phyloP scores from a whole-genome alignment of 2,888 invertebrate species.

The Yponomeuta sedellus region DNA sequence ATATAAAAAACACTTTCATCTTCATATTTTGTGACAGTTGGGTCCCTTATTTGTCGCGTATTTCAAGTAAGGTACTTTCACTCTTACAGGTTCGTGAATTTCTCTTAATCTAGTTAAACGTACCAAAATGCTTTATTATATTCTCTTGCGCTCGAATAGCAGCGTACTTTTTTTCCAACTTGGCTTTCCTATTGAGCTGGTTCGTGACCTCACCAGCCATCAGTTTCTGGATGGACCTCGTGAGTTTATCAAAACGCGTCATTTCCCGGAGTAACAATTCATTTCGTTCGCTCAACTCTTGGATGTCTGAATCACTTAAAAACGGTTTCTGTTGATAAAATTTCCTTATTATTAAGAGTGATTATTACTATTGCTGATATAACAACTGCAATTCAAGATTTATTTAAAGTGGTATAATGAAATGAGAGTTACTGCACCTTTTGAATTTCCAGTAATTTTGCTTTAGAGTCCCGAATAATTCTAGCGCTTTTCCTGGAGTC shows the following conservation, averaged over 20 bases:
- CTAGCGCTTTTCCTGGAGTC: slow-evolving; percentile 54
- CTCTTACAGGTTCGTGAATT: too few relatives aligned
- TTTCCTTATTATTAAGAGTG: too few relatives aligned
- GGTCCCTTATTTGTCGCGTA: too few relatives aligned
- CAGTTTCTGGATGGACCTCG: slow-evolving; percentile 73
- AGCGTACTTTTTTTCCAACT: slow-evolving; percentile 23
- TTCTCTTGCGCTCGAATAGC: not conserved
- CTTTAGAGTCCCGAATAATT: slow-evolving; percentile 51
- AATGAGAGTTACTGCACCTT: slow-evolving; percentile 30
- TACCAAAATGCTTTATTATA: not conserved
- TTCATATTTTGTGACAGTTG: too few relatives aligned
- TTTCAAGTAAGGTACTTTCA: too few relatives aligned
- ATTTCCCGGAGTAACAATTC: slow-evolving; percentile 76
- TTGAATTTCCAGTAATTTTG: slow-evolving; percentile 52
- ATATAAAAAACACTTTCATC: too few relatives aligned
- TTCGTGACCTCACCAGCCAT: slow-evolving; percentile 48
- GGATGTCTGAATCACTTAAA: slow-evolving; percentile 75
- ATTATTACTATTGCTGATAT: too few relatives aligned
- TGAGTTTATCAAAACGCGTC: slow-evolving; percentile 78
- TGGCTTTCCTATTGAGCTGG: slow-evolving; percentile 28
- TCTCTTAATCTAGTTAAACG: not conserved
- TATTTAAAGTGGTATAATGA: not conserved
- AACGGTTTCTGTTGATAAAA: slow-evolving; percentile 50
- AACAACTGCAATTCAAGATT: too few relatives aligned
- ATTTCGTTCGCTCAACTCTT: slow-evolving; percentile 74